phyloP scores from a whole-genome alignment of 2,113 vertebrate genomes.

The Pseudopipra pipra region DNA sequence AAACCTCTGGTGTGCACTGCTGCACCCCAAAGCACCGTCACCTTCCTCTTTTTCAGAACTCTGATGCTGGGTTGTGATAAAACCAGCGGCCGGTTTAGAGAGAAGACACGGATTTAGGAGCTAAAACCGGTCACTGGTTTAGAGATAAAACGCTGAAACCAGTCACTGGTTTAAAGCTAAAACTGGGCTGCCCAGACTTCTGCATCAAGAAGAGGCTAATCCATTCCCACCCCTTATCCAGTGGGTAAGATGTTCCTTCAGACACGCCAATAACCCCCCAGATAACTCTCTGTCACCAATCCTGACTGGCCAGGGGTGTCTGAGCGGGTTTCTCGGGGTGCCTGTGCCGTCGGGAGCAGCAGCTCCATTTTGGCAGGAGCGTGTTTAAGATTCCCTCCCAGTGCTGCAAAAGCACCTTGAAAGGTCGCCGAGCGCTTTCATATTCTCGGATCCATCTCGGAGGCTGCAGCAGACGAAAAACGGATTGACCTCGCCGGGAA shows the following conservation, averaged over 20 bases:
- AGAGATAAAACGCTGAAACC: neutral
- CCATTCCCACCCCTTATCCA: neutral
- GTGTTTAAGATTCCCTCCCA: slow-evolving; percentile 46
- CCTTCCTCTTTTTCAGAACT: neutral
- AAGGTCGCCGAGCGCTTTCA: slow-evolving; percentile 26
- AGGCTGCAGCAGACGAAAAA: slow-evolving; percentile 1
- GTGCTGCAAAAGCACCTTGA: slow-evolving; percentile 49
- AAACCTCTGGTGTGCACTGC: neutral
- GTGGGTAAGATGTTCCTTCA: rapidly evolving
- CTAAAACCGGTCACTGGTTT: neutral
- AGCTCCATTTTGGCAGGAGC: slow-evolving; percentile 22
- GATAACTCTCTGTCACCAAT: neutral
- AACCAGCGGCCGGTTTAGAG: neutral
- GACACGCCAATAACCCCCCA: neutral
- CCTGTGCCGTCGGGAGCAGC: neutral
- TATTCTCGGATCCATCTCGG: neutral
- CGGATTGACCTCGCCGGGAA: slow-evolving; percentile 30
- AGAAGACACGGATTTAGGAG: neutral
- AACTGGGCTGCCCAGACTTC: neutral
- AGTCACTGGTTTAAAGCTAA: neutral
- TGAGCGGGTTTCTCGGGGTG: neutral
- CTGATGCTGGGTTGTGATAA: rapidly evolving
- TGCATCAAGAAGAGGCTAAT: rapidly evolving
- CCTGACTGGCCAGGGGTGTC: rapidly evolving
- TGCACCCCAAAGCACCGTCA: neutral